These are phyloP conservation scores for Drosophila rubida DNA, from an alignment of 2,888 invertebrate species.

Conservation along the genomic window DNA sequence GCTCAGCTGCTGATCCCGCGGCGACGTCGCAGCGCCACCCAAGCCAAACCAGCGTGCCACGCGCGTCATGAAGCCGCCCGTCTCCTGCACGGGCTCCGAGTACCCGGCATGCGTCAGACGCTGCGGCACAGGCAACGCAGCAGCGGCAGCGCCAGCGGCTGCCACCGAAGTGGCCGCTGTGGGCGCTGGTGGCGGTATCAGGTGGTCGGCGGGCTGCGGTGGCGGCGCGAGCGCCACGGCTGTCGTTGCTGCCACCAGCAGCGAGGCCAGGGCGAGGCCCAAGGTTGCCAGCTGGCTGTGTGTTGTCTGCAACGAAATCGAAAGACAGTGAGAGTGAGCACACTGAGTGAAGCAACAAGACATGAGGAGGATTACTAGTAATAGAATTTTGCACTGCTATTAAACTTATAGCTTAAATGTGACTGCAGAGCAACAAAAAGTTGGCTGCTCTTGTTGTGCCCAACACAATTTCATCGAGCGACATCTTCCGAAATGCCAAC, in stretches of 20 bases:
- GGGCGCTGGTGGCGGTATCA: slow-evolving; percentile 81
- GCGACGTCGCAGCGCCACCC: slow-evolving; percentile 51
- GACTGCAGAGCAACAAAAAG: too few relatives aligned
- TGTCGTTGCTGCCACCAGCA: slow-evolving; percentile 25
- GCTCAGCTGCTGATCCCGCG: slow-evolving; percentile 73
- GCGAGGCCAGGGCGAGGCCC: slow-evolving; percentile 28
- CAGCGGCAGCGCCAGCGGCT: slow-evolving; percentile 10
- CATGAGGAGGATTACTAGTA: too few relatives aligned
- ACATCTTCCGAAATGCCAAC: too few relatives aligned
- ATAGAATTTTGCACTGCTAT: too few relatives aligned
- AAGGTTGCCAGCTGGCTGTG: slow-evolving; percentile 43
- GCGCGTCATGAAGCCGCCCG: slow-evolving; percentile 83
- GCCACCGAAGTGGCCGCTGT: slow-evolving; percentile 28
- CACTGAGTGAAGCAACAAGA: slow-evolving; percentile 15
- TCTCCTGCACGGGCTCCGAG: slow-evolving; percentile 23
- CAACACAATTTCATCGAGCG: too few relatives aligned
- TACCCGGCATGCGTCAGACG: slow-evolving; percentile 47
- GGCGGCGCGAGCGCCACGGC: slow-evolving; percentile 20
- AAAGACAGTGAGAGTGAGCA: slow-evolving; percentile 26
- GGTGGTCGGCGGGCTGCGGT: slow-evolving; percentile 78
- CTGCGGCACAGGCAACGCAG: slow-evolving; percentile 40
- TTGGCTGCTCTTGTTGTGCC: too few relatives aligned
- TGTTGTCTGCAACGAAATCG: slow-evolving; percentile 37
- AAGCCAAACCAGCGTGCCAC: slow-evolving; percentile 85
- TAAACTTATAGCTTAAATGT: too few relatives aligned